A percentile compares a stretch with the other conserved stretches of the same genome.
Conservation (phyloP, 2,113 vertebrate genomes). For the Mugil cephalus region DNA sequence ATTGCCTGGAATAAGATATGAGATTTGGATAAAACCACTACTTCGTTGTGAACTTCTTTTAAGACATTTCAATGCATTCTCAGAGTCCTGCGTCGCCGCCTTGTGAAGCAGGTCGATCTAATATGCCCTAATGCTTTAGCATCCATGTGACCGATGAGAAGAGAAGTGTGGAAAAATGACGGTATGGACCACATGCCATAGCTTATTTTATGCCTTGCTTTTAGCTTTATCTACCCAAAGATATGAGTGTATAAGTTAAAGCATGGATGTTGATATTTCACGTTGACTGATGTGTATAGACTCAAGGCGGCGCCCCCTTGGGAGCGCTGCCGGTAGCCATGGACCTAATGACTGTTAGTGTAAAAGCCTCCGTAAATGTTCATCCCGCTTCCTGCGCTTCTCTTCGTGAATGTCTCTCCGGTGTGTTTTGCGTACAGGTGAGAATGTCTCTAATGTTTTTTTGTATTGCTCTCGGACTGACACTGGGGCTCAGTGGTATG, state of each 20-base stretch:
- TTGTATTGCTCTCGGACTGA: constrained; percentile 13
- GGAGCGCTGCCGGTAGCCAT: constrained; percentile 80
- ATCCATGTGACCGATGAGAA: constrained; percentile 21
- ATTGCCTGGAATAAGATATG: constrained; percentile 42
- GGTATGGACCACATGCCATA: constrained; percentile 38
- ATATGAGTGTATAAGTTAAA: constrained; percentile 47
- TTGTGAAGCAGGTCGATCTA: constrained; percentile 7
- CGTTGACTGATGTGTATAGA: constrained; percentile 49
- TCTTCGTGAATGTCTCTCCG: constrained; percentile 19
- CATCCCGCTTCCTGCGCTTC: constrained; percentile 20
- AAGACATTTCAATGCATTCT: constrained; percentile 31
- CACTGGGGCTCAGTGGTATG: background rate
- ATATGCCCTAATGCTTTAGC: constrained; percentile 23
- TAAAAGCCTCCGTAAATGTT: constrained; percentile 46
- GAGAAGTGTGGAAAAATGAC: constrained; percentile 16
- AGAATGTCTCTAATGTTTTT: constrained; percentile 9
- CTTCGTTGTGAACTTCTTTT: constrained; percentile 43
- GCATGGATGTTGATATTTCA: constrained; percentile 50
- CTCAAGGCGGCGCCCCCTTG: constrained; percentile 48
- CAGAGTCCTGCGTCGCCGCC: constrained; percentile 5
- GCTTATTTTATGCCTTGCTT: constrained; percentile 56
- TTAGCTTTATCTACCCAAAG: constrained; percentile 70
- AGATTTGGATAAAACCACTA: constrained; percentile 77
- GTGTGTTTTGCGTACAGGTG: constrained; percentile 22
- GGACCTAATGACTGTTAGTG: constrained; percentile 84